A percentile compares a stretch with the other conserved stretches of the same genome.
These are phyloP conservation scores for Brachionus asplanchnoidis DNA, from an alignment of 1,140 invertebrate genomes.

Conservation along the genomic window DNA sequence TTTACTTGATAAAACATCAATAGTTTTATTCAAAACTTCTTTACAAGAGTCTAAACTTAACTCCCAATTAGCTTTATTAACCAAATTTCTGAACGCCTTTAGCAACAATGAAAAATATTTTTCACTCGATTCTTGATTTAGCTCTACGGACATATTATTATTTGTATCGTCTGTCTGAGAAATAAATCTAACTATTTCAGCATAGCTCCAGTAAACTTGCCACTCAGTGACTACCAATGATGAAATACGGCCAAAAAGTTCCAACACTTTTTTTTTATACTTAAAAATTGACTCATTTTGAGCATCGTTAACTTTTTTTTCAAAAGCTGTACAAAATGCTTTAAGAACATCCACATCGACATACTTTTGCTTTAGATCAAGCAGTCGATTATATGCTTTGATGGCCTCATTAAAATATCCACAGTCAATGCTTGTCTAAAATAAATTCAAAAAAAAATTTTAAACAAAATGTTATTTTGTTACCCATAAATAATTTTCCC, in stretches of 20 bases:
- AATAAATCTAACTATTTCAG: slow-evolving; percentile 14
- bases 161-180: slow-evolving; percentile 32
- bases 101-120: slow-evolving; percentile 36
- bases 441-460: not conserved
- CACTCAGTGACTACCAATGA: slow-evolving; percentile 44
- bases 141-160: slow-evolving; percentile 1
- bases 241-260: slow-evolving; percentile 76
- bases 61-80: slow-evolving; percentile 33
- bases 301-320: slow-evolving; percentile 62
- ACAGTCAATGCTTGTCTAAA: slow-evolving; percentile 53
- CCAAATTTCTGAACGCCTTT: slow-evolving; percentile 21
- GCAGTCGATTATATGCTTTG: slow-evolving; percentile 70
- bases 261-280: slow-evolving; percentile 62
- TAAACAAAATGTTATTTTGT: not conserved
- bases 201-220: slow-evolving; percentile 38
- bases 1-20: not conserved
- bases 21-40: not conserved
- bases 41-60: not conserved
- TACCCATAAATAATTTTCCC: slow-evolving; percentile 72
- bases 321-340: slow-evolving; percentile 60
- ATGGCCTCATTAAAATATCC: slow-evolving; percentile 65
- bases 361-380: slow-evolving; percentile 76
- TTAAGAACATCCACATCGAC: slow-evolving; percentile 65
- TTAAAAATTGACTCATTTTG: slow-evolving; percentile 60
- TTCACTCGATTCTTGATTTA: not conserved